phyloP scores from a whole-genome alignment of 2,888 invertebrate genomes.

The Pollenia griseotomentosa region DNA sequence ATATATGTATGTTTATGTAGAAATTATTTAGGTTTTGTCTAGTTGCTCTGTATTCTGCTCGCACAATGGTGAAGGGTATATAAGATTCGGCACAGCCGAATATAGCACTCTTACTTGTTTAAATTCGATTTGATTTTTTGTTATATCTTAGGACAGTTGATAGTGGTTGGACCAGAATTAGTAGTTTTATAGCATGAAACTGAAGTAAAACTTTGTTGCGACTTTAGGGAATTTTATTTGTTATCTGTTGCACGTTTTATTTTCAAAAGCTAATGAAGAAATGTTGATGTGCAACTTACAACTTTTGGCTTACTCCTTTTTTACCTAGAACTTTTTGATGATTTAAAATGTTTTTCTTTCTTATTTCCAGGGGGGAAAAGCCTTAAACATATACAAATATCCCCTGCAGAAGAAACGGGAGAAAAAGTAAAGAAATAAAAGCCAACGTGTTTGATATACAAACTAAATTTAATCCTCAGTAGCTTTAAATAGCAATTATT shows the following conservation, averaged over 20 bases:
- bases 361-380: too few relatives aligned
- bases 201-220: neutral
- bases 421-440: neutral
- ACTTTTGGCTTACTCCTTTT: neutral
- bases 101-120: too few relatives aligned
- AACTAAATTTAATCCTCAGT: slow-evolving; percentile 51
- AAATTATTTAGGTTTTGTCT: too few relatives aligned
- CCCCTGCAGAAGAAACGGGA: neutral
- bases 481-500: neutral
- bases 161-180: too few relatives aligned
- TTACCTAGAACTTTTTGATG: slow-evolving; percentile 5
- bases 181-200: slow-evolving; percentile 14
- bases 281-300: slow-evolving; percentile 39
- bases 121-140: too few relatives aligned
- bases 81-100: too few relatives aligned
- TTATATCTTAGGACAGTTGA: too few relatives aligned
- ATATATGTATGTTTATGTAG: too few relatives aligned
- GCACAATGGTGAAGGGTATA: too few relatives aligned
- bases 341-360: neutral
- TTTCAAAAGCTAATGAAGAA: neutral
- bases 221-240: slow-evolving; percentile 37
- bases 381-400: neutral
- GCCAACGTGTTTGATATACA: slow-evolving; percentile 49
- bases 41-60: too few relatives aligned
- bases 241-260: slow-evolving; percentile 44